Percentiles rank a stretch among this genome's conserved stretches.
These are phyloP conservation scores for Ceyx margarethae DNA, from an alignment of 2,113 vertebrate genomes.

Conservation along the genomic window DNA sequence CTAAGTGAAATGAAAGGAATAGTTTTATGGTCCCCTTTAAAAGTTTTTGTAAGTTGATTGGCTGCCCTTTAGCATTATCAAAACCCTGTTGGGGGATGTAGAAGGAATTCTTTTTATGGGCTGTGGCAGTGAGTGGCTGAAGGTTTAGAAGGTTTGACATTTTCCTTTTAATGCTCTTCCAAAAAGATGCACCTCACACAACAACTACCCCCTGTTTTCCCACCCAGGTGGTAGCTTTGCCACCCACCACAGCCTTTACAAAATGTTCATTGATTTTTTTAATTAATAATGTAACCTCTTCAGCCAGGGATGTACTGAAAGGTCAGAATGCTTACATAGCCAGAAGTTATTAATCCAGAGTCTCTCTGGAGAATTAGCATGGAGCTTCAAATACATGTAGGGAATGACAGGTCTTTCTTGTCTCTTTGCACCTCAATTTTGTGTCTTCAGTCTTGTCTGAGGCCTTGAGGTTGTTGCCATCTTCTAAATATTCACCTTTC, in stretches of 20 bases:
- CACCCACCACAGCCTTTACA: accelerated
- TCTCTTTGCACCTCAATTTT: not conserved
- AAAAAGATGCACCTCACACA: not conserved
- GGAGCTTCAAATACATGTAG: not conserved
- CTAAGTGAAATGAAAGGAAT: not conserved
- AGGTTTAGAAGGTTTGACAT: not conserved
- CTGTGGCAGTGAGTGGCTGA: not conserved
- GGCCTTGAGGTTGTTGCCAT: not conserved
- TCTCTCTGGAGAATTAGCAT: not conserved
- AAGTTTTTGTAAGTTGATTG: not conserved
- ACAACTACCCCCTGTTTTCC: not conserved
- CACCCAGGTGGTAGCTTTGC: not conserved
- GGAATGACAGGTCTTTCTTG: not conserved
- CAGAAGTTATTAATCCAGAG: not conserved
- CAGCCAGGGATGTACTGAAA: not conserved
- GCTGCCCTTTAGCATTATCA: not conserved
- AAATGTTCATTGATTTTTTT: not conserved
- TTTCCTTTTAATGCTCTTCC: not conserved
- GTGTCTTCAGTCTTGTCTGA: not conserved
- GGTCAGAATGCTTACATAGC: not conserved
- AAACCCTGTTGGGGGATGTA: not conserved
- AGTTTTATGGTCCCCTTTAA: not conserved
- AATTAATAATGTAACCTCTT: not conserved
- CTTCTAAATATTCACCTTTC: not conserved
- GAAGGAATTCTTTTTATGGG: not conserved